Conservation (phyloP, 2,113 vertebrate species). For the human region DNA sequence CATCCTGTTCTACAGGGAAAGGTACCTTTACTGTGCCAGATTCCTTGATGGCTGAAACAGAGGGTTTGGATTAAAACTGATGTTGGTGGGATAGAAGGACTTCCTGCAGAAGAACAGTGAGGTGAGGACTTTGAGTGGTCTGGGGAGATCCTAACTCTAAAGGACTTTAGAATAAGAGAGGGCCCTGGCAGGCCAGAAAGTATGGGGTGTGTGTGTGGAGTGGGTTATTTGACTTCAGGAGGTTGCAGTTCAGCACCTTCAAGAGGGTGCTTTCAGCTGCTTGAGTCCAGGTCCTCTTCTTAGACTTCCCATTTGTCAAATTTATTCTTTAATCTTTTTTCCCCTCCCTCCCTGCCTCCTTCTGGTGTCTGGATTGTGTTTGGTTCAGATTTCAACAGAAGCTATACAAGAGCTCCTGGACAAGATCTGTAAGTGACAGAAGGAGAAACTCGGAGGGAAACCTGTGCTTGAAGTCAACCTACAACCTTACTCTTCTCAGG, state of each 20-base stretch:
- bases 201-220: too few species aligned
- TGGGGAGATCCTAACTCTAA: neutral
- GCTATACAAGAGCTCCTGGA: conserved; percentile 40
- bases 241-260: neutral
- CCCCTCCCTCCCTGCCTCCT: neutral
- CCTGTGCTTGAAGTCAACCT: neutral
- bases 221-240: neutral
- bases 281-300: neutral
- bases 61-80: neutral
- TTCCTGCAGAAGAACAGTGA: conserved; percentile 28
- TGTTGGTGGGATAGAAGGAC: neutral
- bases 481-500: neutral
- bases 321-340: conserved; percentile 45
- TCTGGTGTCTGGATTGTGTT: conserved; percentile 50
- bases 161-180: conserved; percentile 7
- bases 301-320: conserved; percentile 23
- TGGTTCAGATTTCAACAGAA: conserved; percentile 55
- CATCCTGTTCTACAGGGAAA: neutral
- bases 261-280: neutral
- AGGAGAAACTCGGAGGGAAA: neutral
- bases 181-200: neutral
- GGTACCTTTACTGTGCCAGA: neutral
- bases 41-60: neutral
- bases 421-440: neutral
- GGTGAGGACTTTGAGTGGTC: neutral